Evolutionary conservation across 1,140 invertebrate genomes (phyloP), one percentile per base, ranked within the genome.

Genomic region (Chelonus insularis): DNA sequence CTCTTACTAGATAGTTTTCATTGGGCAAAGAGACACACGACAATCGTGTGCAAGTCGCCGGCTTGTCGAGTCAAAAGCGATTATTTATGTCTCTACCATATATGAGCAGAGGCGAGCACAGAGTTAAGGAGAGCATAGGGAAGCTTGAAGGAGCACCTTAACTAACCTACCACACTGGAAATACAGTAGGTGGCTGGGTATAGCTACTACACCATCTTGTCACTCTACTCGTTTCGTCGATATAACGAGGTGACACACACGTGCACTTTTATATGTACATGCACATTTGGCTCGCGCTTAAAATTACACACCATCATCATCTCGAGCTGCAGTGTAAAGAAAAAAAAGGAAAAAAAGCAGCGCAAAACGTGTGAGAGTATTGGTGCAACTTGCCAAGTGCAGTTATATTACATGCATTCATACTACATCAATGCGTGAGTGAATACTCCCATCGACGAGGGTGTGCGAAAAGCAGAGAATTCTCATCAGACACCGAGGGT

Each of bases 401-500:
- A 55, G 14, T n/a, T 55, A 57, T 56, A 56, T 43, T 29, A 29
- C 55, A 23, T 36, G 32, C 32, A 39, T 58, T 34, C 20, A 25
- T 52, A 43, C 51, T 4, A 51, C 20, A 34, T 58, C 14, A 32
- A 12, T 34, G 34, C 47, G 36, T 21, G 11, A 37, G 36, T 51
- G 23, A 48, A 21, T 34, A 23, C 45, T 32, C 18, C 25, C 58
- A 60, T 52, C 48, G 48, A 55, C 52, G 32, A 55, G 59, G 59
- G 51, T 55, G 51, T 52, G 21, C 61, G 57, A 70, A 69, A 71
- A 70, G 76, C 77, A 78, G 72, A 80, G 77, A 69, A 65, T 76
- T 73, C 77, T 77, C 73, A 71, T 76, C 69, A 74, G 72, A 80
- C 77, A 72, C 76, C 74, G 72, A 74, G 79, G 78, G 78, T 80